Conservation (phyloP, 2,797 vertebrate genomes). For the Karalla daura region DNA sequence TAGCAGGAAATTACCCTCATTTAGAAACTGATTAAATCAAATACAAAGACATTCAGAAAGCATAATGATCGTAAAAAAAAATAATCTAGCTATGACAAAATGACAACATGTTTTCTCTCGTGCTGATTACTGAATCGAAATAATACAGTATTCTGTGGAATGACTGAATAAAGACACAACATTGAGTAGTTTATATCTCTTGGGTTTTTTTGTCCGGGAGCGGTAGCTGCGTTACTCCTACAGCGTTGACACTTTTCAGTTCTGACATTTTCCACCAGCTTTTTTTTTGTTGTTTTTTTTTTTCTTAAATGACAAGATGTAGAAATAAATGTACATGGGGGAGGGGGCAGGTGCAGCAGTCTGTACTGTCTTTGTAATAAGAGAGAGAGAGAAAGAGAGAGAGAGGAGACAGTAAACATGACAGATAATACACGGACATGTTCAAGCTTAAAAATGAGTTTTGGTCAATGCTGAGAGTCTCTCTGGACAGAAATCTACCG, state of each 20-base stretch:
- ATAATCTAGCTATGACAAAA: conserved; percentile 36
- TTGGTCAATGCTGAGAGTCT: neutral
- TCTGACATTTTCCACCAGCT: conserved; percentile 68
- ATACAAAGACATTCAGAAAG: conserved; percentile 56
- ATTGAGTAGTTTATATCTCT: conserved; percentile 63
- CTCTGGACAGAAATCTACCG: conserved; percentile 9
- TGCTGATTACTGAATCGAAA: conserved; percentile 51
- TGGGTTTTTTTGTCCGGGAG: conserved; percentile 62
- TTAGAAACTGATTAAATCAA: conserved; percentile 39
- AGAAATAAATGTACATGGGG: conserved; percentile 77
- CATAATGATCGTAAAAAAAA: conserved; percentile 47
- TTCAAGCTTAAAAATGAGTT: neutral
- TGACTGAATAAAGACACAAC: conserved; percentile 67
- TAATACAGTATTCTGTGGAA: conserved; percentile 62
- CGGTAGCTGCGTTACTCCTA: conserved; percentile 51
- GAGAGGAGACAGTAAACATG: conserved; percentile 38
- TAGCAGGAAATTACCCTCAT: conserved; percentile 44
- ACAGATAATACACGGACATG: conserved; percentile 21
- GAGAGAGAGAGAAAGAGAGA: conserved; percentile 44
- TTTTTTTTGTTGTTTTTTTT: too few species aligned
- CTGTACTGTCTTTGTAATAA: conserved; percentile 60
- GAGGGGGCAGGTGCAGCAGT: conserved; percentile 70
- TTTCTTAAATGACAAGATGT: conserved; percentile 69
- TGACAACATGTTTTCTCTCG: conserved; percentile 45
- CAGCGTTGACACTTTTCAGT: conserved; percentile 59